phyloP scores from a whole-genome alignment of 2,888 invertebrate species.

The Dilophus febrilis region DNA sequence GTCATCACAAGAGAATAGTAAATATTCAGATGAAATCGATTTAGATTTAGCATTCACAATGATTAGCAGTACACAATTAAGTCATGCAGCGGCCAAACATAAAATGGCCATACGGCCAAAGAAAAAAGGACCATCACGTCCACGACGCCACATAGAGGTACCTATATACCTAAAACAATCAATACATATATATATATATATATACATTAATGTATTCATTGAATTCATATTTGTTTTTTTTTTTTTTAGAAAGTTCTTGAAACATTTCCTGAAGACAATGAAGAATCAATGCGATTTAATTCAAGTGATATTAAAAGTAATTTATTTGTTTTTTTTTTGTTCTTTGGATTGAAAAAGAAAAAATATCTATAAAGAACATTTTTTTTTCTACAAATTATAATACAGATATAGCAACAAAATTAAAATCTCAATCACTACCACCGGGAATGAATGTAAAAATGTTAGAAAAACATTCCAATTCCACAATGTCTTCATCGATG shows the following conservation, averaged over 20 bases:
- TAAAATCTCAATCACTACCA: constrained; percentile 26
- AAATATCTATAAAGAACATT: background rate
- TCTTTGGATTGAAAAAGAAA: background rate
- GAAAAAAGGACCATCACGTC: constrained; percentile 53
- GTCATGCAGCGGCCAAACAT: constrained; percentile 65
- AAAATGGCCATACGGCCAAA: constrained; percentile 62
- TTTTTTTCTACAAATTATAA: background rate
- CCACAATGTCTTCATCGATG: background rate
- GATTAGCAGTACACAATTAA: constrained; percentile 36
- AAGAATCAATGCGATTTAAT: constrained; percentile 47
- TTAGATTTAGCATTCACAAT: constrained; percentile 10
- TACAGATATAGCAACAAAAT: constrained; percentile 19
- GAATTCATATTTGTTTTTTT: constrained; percentile 1
- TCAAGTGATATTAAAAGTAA: constrained; percentile 37
- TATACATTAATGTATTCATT: background rate
- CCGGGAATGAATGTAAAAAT: constrained; percentile 21
- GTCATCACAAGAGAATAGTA: too few relatives aligned
- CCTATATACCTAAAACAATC: background rate
- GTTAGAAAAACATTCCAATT: constrained; percentile 16
- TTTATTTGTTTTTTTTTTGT: background rate
- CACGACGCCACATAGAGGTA: constrained; percentile 33
- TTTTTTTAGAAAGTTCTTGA: constrained; percentile 35
- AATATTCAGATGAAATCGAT: constrained; percentile 30
- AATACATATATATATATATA: constrained; percentile 25
- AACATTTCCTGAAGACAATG: constrained; percentile 61